Conservation (phyloP, 2,888 invertebrate genomes). For the Scotopteryx bipunctaria region DNA sequence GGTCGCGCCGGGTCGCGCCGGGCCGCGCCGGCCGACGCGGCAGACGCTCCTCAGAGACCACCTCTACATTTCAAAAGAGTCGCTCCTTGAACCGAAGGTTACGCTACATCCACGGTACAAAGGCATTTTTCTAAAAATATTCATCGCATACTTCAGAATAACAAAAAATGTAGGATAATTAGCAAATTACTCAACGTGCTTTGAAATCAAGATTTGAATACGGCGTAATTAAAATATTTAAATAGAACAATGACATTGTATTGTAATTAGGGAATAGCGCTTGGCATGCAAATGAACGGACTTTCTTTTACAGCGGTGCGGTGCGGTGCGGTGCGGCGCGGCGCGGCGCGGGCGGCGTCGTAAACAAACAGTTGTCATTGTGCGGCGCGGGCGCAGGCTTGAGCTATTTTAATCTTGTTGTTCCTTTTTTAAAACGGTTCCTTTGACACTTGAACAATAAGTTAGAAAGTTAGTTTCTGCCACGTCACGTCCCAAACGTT, state of each 20-base stretch:
- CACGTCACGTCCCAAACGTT: conserved; percentile 47
- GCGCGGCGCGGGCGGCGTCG: too few relatives aligned
- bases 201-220: conserved; percentile 31
- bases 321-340: too few relatives aligned
- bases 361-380: conserved; percentile 21
- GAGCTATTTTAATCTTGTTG: conserved; percentile 60
- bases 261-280: conserved; percentile 31
- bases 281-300: conserved; percentile 39
- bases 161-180: conserved; percentile 33
- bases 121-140: conserved; percentile 12
- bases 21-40: too few relatives aligned
- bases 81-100: not conserved
- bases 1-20: not conserved
- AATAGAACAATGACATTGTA: conserved; percentile 37
- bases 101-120: conserved; percentile 1
- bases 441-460: conserved; percentile 55
- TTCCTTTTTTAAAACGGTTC: conserved; percentile 52
- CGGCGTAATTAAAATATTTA: conserved; percentile 30
- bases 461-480: conserved; percentile 66
- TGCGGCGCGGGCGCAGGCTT: conserved; percentile 31
- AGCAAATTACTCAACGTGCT: conserved; percentile 31
- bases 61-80: not conserved
- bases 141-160: conserved; percentile 13
- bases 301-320: conserved; percentile 43
- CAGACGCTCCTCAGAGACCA: too few relatives aligned